Evolutionary conservation across 2,888 invertebrate genomes (phyloP).

Genomic region (Agrochola lota): DNA sequence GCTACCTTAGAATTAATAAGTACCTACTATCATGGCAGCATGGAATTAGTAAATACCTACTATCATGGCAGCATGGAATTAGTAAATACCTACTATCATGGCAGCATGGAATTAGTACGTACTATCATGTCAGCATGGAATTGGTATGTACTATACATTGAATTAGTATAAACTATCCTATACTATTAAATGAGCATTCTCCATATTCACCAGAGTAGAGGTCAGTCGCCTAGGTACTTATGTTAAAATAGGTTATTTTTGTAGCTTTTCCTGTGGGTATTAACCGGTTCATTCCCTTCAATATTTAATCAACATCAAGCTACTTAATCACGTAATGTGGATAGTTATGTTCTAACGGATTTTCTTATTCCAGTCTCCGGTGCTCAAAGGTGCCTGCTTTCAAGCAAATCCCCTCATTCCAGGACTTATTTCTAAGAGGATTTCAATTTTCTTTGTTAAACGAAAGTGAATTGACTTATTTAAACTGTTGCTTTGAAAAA

Average conservation of each 20-base stretch:
- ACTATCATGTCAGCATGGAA: too few species aligned
- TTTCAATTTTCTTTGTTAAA: not conserved
- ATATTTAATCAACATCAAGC: not conserved
- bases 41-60: too few species aligned
- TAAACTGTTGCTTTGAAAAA: not conserved
- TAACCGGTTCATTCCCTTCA: not conserved
- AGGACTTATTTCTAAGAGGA: slow-evolving; percentile 9
- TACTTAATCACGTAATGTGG: not conserved
- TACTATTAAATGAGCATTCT: not conserved
- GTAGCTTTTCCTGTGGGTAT: too few species aligned
- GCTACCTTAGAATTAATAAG: too few species aligned
- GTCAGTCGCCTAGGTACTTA: too few species aligned
- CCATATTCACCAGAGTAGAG: too few species aligned
- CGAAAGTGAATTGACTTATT: not conserved
- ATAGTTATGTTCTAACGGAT: not conserved
- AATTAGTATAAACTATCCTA: too few species aligned
- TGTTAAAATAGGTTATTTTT: not conserved
- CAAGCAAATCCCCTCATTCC: not conserved
- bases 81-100: too few species aligned
- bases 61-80: too few species aligned
- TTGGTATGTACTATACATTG: too few species aligned
- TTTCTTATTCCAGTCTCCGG: slow-evolving; percentile 1
- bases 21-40: too few species aligned
- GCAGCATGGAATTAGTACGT: too few species aligned
- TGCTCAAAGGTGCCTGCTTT: not conserved